Conservation (phyloP, 2,888 invertebrate genomes). For the Eurytoma californica region DNA sequence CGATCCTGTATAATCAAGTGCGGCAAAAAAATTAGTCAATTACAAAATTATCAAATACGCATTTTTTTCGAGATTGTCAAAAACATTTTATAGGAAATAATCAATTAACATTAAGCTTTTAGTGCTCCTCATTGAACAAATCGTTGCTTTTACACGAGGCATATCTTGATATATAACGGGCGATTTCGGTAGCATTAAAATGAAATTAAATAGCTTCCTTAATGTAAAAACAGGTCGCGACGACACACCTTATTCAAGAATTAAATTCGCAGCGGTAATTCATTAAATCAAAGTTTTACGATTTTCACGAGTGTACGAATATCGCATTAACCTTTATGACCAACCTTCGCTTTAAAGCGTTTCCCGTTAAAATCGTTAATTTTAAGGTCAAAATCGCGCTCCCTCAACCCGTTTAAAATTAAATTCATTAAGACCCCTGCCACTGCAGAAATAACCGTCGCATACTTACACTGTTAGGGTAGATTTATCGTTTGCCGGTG, state of each 20-base stretch:
- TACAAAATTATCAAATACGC: no score
- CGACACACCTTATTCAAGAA: conserved; percentile 21
- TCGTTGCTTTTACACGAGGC: conserved; percentile 4
- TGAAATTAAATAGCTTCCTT: conserved; percentile 22
- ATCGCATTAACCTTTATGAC: background rate
- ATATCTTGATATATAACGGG: background rate
- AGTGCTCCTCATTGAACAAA: background rate
- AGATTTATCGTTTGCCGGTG: background rate
- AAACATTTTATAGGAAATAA: background rate
- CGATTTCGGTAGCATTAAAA: background rate
- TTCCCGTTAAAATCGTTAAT: conserved; percentile 11
- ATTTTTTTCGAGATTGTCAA: no score
- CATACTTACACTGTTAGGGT: background rate
- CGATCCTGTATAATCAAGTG: no score
- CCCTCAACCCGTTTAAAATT: conserved; percentile 28
- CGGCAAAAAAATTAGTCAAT: no score
- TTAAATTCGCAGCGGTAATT: conserved; percentile 22
- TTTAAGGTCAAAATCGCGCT: conserved; percentile 42
- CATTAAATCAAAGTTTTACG: conserved; percentile 38
- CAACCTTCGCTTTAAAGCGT: background rate
- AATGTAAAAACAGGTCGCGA: conserved; percentile 16
- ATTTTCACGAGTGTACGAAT: conserved; percentile 6
- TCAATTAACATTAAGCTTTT: conserved; percentile 15
- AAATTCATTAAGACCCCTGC: conserved; percentile 33
- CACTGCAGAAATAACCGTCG: background rate